Conservation (phyloP, 2,888 invertebrate species). For the Calephelis perditalis region DNA sequence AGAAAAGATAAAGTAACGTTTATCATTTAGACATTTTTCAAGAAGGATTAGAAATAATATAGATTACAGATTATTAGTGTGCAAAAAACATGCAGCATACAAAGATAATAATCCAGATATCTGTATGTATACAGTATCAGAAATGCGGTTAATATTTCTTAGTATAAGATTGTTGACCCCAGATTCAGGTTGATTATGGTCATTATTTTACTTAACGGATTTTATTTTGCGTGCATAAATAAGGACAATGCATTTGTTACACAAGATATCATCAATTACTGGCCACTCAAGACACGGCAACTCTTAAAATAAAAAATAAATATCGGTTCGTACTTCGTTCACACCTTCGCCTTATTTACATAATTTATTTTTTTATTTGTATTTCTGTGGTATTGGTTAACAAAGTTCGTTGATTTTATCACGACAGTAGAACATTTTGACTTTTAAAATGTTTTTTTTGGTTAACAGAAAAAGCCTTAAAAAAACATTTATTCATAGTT, state of each 20-base stretch:
- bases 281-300: conserved; percentile 53
- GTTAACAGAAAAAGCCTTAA: too few species aligned
- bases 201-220: conserved; percentile 7
- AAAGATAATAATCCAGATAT: too few species aligned
- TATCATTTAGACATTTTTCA: too few species aligned
- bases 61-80: too few species aligned
- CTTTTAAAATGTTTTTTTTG: too few species aligned
- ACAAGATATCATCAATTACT: conserved; percentile 55
- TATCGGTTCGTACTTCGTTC: conserved; percentile 36
- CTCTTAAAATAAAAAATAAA: conserved; percentile 44
- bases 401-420: too few species aligned
- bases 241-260: conserved; percentile 9
- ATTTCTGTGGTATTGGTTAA: too few species aligned
- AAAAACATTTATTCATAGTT: too few species aligned
- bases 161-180: background rate
- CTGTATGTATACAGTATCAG: background rate
- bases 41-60: too few species aligned
- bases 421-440: too few species aligned
- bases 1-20: too few species aligned
- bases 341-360: conserved; percentile 30
- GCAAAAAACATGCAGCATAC: too few species aligned
- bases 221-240: conserved; percentile 2
- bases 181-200: background rate
- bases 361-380: background rate
- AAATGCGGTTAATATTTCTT: background rate